Conservation (phyloP, 2,888 invertebrate species). For the Aleiodes leptofemur region DNA sequence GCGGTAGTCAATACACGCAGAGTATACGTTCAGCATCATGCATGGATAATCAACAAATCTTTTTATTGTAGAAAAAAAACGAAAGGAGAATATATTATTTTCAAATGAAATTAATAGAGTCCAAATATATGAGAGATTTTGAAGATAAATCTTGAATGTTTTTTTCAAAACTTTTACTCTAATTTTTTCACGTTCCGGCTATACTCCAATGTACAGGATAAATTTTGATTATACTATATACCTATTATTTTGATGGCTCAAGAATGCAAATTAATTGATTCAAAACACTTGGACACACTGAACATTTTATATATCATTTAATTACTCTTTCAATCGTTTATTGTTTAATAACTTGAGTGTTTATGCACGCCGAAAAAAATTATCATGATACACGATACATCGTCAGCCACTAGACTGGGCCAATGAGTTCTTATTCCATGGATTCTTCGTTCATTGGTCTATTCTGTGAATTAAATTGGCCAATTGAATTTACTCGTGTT, state of each 20-base stretch:
- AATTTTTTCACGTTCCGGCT: neutral
- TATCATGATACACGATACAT: slow-evolving; percentile 21
- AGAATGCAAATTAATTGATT: neutral
- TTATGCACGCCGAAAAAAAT: slow-evolving; percentile 14
- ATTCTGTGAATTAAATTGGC: too few species aligned
- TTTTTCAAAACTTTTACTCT: neutral
- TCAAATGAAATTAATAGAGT: neutral
- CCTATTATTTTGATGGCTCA: neutral
- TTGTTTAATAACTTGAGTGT: slow-evolving; percentile 5
- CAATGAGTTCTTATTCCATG: slow-evolving; percentile 1
- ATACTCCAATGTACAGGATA: neutral
- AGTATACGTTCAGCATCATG: slow-evolving; percentile 19
- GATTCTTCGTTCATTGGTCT: too few species aligned
- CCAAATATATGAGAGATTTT: neutral
- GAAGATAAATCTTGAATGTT: neutral
- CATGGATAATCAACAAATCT: neutral
- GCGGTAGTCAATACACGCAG: slow-evolving; percentile 29
- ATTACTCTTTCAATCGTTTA: neutral
- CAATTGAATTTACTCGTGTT: too few species aligned
- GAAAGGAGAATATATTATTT: neutral
- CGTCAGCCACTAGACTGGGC: slow-evolving; percentile 18
- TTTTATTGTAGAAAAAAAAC: neutral
- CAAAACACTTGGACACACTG: neutral
- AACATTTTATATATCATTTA: slow-evolving; percentile 10
- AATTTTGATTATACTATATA: neutral